phyloP scores from a whole-genome alignment of 1,140 invertebrate species.

The Lasioglossum baleicum region DNA sequence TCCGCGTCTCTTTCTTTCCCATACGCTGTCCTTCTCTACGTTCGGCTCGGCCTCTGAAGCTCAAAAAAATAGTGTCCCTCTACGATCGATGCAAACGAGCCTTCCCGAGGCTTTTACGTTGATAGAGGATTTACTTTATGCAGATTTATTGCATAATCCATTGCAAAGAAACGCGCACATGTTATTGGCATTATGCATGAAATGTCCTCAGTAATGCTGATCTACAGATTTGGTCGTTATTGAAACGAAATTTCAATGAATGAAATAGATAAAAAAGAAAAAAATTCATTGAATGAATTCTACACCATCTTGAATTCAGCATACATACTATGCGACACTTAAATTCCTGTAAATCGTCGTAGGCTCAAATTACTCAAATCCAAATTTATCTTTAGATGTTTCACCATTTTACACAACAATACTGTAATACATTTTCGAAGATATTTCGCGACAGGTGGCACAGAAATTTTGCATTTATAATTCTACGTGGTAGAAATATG shows the following conservation, averaged over 20 bases:
- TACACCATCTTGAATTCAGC: not conserved
- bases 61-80: too few relatives aligned
- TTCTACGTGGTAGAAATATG: conserved; percentile 13
- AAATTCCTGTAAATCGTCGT: not conserved
- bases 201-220: conserved; percentile 12
- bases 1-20: too few relatives aligned
- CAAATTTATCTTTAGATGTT: not conserved
- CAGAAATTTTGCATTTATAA: conserved; percentile 13
- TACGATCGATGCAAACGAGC: too few relatives aligned
- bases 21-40: too few relatives aligned
- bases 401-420: not conserved
- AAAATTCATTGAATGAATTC: not conserved
- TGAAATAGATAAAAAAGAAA: too few relatives aligned
- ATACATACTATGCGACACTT: not conserved
- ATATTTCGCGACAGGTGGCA: conserved; percentile 6
- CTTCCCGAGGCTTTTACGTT: too few relatives aligned
- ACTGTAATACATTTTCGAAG: conserved; percentile 6
- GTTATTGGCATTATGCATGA: not conserved
- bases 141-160: conserved; percentile 20
- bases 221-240: too few relatives aligned
- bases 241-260: too few relatives aligned
- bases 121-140: not conserved
- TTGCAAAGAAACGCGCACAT: not conserved
- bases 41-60: too few relatives aligned
- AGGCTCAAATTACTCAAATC: not conserved